Percentiles rank a stretch among this genome's conserved stretches.
phyloP scores from a whole-genome alignment of 2,113 vertebrate species.

The Aspidoscelis tigris region DNA sequence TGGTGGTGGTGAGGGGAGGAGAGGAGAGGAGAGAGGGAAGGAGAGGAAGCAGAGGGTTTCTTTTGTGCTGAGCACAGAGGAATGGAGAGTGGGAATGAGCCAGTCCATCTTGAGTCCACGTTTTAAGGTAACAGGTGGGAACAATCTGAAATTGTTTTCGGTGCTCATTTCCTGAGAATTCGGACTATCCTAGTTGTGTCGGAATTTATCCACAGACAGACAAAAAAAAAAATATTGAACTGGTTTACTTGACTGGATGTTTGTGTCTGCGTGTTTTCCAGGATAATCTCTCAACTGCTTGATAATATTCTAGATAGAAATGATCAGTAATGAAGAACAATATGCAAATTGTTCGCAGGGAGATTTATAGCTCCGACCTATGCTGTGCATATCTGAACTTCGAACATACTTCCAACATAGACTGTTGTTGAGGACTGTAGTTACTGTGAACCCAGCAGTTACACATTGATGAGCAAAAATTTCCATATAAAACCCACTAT shows the following conservation, averaged over 20 bases:
- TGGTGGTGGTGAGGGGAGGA: too few relatives aligned
- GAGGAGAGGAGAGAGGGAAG: too few relatives aligned
- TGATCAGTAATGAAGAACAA: conserved; percentile 25
- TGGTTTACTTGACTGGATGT: neutral
- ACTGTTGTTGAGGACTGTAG: conserved; percentile 54
- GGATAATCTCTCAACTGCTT: neutral
- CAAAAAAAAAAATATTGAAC: neutral
- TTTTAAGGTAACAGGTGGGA: too few relatives aligned
- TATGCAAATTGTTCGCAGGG: conserved; percentile 34
- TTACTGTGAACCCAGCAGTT: conserved; percentile 35
- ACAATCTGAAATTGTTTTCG: too few relatives aligned
- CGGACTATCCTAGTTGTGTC: too few relatives aligned
- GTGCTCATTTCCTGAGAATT: too few relatives aligned
- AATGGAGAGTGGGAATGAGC: too few relatives aligned
- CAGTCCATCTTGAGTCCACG: too few relatives aligned
- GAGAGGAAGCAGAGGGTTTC: too few relatives aligned
- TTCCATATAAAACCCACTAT: conserved; percentile 44
- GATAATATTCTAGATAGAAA: neutral
- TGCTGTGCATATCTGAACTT: conserved; percentile 43
- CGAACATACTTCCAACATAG: conserved; percentile 56
- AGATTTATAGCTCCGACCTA: conserved; percentile 29
- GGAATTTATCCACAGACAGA: too few relatives aligned
- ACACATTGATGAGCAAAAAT: conserved; percentile 54
- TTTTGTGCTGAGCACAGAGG: too few relatives aligned
- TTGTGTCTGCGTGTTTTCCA: too few relatives aligned